These are phyloP conservation scores for Zaprionus taronus DNA, from an alignment of 1,140 invertebrate genomes.

Conservation along the genomic window DNA sequence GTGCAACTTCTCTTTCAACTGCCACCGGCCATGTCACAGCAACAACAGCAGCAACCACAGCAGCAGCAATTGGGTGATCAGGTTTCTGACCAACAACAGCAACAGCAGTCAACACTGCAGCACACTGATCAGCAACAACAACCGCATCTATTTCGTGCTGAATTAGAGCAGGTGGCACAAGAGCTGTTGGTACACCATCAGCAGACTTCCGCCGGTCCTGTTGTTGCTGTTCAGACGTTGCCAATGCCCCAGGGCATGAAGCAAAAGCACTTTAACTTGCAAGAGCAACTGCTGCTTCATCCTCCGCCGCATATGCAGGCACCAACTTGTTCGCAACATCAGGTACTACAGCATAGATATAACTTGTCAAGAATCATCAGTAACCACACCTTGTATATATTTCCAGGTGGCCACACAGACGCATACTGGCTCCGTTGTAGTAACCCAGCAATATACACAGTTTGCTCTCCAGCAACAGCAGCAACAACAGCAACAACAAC, in stretches of 20 bases:
- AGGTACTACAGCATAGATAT: constrained; percentile 55
- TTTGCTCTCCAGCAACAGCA: constrained; percentile 61
- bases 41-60: constrained; percentile 60
- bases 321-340: constrained; percentile 79
- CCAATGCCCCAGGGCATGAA: constrained; percentile 79
- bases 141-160: constrained; percentile 66
- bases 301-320: constrained; percentile 68
- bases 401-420: constrained; percentile 87
- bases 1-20: constrained; percentile 81
- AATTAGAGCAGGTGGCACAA: constrained; percentile 79
- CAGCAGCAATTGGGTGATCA: constrained; percentile 77
- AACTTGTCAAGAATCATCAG: neutral
- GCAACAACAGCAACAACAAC: constrained; percentile 67
- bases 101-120: constrained; percentile 76
- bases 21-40: constrained; percentile 66
- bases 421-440: constrained; percentile 82
- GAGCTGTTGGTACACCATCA: constrained; percentile 78
- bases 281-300: constrained; percentile 84
- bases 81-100: constrained; percentile 44
- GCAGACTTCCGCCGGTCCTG: constrained; percentile 64
- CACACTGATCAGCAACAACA: constrained; percentile 32
- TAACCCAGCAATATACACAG: constrained; percentile 67
- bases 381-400: constrained; percentile 79
- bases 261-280: constrained; percentile 72
- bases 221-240: constrained; percentile 63